Conservation (phyloP, 1,140 invertebrate genomes). For the Bombus balteatus region DNA sequence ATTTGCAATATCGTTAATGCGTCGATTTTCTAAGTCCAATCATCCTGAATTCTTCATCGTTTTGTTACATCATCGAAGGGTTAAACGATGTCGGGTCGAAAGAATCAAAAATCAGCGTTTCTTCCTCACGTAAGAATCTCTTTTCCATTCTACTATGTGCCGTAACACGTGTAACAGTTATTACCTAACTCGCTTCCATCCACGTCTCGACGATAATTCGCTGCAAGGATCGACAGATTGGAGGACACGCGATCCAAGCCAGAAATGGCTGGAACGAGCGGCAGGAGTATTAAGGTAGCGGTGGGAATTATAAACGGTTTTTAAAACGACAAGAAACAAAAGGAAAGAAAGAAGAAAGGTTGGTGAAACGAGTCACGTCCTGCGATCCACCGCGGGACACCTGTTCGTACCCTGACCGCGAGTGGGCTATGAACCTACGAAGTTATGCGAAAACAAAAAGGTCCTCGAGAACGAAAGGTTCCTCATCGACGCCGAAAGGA, state of each 20-base stretch:
- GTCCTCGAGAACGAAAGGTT: constrained; percentile 6
- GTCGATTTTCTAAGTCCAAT: no score
- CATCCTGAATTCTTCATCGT: neutral
- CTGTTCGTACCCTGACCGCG: constrained; percentile 52
- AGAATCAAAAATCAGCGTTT: neutral
- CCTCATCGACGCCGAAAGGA: constrained; percentile 55
- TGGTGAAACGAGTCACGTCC: constrained; percentile 34
- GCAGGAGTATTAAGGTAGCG: constrained; percentile 33
- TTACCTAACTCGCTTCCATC: neutral
- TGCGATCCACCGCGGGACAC: constrained; percentile 53
- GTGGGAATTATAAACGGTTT: constrained; percentile 50
- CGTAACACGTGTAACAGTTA: neutral
- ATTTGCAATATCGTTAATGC: no score
- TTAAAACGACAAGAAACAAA: constrained; percentile 30
- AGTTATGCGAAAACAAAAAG: constrained; percentile 63
- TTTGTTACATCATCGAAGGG: neutral
- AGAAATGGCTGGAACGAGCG: neutral
- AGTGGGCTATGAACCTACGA: constrained; percentile 51
- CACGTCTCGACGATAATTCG: neutral
- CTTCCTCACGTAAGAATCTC: neutral
- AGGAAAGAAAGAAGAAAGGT: neutral
- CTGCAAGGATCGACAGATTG: neutral
- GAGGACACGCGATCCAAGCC: neutral
- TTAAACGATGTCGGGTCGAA: neutral
- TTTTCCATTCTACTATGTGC: no score